phyloP scores from a whole-genome alignment of 2,797 vertebrate species.

The Gila robusta region DNA sequence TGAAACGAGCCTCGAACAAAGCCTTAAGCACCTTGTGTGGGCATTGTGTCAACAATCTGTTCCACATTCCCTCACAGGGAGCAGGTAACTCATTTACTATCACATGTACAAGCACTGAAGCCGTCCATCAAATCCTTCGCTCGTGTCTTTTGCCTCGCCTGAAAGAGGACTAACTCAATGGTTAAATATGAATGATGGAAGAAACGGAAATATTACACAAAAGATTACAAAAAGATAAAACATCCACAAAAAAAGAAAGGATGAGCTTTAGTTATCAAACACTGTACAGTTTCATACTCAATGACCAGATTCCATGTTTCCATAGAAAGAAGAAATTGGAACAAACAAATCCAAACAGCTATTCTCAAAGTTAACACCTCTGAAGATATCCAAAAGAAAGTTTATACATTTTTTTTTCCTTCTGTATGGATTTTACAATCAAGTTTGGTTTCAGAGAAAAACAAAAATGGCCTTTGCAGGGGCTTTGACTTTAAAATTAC shows the following conservation, averaged over 20 bases:
- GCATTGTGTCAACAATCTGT: slow-evolving; percentile 28
- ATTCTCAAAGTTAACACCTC: slow-evolving; percentile 79
- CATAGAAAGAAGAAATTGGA: slow-evolving; percentile 79
- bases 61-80: slow-evolving; percentile 14
- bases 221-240: slow-evolving; percentile 72
- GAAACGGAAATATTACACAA: slow-evolving; percentile 66
- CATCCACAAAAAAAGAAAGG: slow-evolving; percentile 68
- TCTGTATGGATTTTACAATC: slow-evolving; percentile 78
- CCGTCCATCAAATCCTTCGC: slow-evolving; percentile 9
- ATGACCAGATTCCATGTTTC: slow-evolving; percentile 78
- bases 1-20: slow-evolving; percentile 6
- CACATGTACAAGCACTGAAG: neutral
- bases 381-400: slow-evolving; percentile 80
- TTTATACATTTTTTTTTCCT: slow-evolving; percentile 78
- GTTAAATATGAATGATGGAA: slow-evolving; percentile 59
- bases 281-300: slow-evolving; percentile 82
- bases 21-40: slow-evolving; percentile 23
- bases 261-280: slow-evolving; percentile 77
- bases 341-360: slow-evolving; percentile 77
- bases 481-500: slow-evolving; percentile 20
- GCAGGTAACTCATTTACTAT: neutral
- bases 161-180: slow-evolving; percentile 65
- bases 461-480: slow-evolving; percentile 31
- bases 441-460: slow-evolving; percentile 77
- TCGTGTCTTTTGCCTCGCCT: slow-evolving; percentile 16